These are phyloP conservation scores for Tricholauxania praeusta DNA, from an alignment of 2,888 invertebrate species.

Conservation along the genomic window DNA sequence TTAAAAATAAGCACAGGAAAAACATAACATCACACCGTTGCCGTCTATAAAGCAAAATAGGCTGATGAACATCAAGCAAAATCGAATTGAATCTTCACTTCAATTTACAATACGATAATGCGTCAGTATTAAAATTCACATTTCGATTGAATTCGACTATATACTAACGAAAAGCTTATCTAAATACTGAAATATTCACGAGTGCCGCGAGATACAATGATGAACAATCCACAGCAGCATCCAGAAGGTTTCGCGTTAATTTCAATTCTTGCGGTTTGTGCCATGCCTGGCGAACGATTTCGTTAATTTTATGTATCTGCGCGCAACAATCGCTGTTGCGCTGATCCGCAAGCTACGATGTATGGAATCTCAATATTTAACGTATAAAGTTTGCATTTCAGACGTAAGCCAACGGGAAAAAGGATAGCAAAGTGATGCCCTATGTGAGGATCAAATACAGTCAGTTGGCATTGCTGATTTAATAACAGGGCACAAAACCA, in stretches of 20 bases:
- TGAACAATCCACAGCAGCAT: slow-evolving; percentile 15
- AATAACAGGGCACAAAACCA: slow-evolving; percentile 45
- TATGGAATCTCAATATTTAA: not conserved
- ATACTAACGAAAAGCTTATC: too few relatives aligned
- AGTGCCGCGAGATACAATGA: slow-evolving; percentile 7
- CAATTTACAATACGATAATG: too few relatives aligned
- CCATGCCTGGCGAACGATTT: slow-evolving; percentile 46
- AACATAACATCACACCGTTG: too few relatives aligned
- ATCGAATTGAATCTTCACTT: too few relatives aligned
- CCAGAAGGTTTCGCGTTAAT: slow-evolving; percentile 12
- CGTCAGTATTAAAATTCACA: too few relatives aligned
- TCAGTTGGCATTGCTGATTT: slow-evolving; percentile 46
- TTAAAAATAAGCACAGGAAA: too few relatives aligned
- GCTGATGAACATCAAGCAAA: too few relatives aligned
- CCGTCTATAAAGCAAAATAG: too few relatives aligned
- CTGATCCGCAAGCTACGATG: not conserved
- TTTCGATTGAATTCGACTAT: too few relatives aligned
- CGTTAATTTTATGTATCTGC: slow-evolving; percentile 49
- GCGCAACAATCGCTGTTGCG: slow-evolving; percentile 44
- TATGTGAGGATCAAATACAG: not conserved
- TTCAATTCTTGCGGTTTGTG: slow-evolving; percentile 6
- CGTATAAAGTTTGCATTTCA: slow-evolving; percentile 14
- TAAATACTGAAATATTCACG: not conserved
- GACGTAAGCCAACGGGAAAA: not conserved
- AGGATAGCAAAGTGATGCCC: too few relatives aligned